Evolutionary conservation across 2,797 vertebrate species (phyloP).

Genomic region (Sciurus carolinensis): DNA sequence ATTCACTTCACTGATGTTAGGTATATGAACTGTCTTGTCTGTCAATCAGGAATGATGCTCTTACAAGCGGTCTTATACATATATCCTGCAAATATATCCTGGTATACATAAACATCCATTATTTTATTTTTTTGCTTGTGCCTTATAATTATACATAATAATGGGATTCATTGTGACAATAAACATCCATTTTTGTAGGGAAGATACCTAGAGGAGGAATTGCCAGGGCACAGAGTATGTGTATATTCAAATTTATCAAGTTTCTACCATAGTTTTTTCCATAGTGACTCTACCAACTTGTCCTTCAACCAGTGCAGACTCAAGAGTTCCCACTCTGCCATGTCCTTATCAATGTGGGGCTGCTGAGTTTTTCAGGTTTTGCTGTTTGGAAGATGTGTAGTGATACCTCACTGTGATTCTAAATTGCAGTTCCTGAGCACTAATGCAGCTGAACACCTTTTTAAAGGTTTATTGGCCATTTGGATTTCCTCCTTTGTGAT

Average conservation of each 20-base stretch:
- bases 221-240: background rate
- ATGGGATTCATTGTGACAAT: no score
- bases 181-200: background rate
- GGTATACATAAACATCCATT: background rate
- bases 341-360: background rate
- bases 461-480: background rate
- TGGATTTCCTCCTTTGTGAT: conserved; percentile 43
- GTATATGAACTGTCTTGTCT: background rate
- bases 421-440: background rate
- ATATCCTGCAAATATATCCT: background rate
- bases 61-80: background rate
- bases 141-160: no score
- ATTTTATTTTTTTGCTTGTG: background rate
- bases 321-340: background rate
- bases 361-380: background rate
- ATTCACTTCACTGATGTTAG: background rate
- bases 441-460: background rate
- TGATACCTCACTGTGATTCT: background rate
- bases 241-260: background rate
- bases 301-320: background rate
- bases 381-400: background rate
- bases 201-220: background rate
- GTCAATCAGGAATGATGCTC: background rate
- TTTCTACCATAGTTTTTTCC: background rate
- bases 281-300: background rate